Conservation (phyloP, 2,797 vertebrate genomes). For the Discoglossus pictus region DNA sequence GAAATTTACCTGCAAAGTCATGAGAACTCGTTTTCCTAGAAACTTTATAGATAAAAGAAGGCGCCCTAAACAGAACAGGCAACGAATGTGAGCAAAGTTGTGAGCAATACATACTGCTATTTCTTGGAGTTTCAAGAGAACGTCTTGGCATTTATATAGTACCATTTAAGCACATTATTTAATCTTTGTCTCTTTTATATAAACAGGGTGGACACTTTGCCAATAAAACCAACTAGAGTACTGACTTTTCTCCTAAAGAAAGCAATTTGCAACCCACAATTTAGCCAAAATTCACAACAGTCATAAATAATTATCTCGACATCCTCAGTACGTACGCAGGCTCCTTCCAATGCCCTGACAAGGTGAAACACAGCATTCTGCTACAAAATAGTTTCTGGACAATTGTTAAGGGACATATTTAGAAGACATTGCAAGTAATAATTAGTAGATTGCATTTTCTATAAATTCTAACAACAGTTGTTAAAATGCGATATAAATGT, state of each 20-base stretch:
- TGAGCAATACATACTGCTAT: slow-evolving; percentile 5
- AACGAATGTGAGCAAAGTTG: slow-evolving; percentile 18
- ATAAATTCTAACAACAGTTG: no score
- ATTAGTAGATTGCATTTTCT: no score
- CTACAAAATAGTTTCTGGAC: slow-evolving; percentile 13
- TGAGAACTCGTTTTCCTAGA: slow-evolving; percentile 26
- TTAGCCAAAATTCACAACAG: slow-evolving; percentile 45
- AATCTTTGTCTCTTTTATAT: slow-evolving; percentile 45
- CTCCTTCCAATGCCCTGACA: slow-evolving; percentile 42
- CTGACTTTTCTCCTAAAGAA: slow-evolving; percentile 30
- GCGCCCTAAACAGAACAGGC: not conserved
- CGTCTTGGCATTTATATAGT: slow-evolving; percentile 24
- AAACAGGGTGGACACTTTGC: slow-evolving; percentile 40
- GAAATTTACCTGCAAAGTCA: slow-evolving; percentile 46
- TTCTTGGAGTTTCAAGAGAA: slow-evolving; percentile 11
- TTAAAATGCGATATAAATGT: no score
- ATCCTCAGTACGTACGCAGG: slow-evolving; percentile 7
- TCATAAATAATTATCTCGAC: slow-evolving; percentile 46
- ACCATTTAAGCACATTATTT: slow-evolving; percentile 31
- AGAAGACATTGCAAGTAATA: no score
- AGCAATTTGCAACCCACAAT: slow-evolving; percentile 44
- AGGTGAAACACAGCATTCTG: slow-evolving; percentile 38
- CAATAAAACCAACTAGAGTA: slow-evolving; percentile 39
- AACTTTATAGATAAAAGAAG: slow-evolving; percentile 32
- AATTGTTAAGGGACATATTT: slow-evolving; percentile 9